Conservation (phyloP, 2,113 vertebrate genomes). For the rabbit (Oryctolagus cuniculus) region DNA sequence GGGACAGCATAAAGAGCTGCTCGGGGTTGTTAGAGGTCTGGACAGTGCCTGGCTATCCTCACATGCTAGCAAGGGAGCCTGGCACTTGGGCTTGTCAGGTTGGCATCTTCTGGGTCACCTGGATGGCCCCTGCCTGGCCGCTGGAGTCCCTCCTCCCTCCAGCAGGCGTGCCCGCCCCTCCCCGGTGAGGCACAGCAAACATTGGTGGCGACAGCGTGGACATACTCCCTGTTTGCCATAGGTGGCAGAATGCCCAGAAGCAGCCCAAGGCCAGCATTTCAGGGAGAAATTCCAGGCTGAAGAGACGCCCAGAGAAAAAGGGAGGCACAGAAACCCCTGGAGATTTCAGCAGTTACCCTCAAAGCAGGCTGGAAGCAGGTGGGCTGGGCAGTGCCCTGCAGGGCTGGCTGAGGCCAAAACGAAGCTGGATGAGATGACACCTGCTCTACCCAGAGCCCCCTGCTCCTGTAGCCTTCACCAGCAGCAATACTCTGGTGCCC, state of each 20-base stretch:
- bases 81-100: background rate
- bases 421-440: background rate
- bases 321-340: background rate
- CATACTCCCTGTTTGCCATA: constrained; percentile 69
- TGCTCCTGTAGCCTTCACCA: background rate
- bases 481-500: background rate
- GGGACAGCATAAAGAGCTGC: background rate
- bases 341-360: background rate
- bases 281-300: constrained; percentile 63
- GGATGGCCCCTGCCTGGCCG: background rate
- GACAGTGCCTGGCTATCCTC: background rate
- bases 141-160: accelerated
- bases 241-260: constrained; percentile 82
- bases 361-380: background rate
- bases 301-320: constrained; percentile 28
- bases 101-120: background rate
- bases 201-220: background rate
- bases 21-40: background rate
- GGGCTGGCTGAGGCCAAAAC: background rate
- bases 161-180: background rate
- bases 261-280: constrained; percentile 74
- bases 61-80: background rate
- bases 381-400: background rate
- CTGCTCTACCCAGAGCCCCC: background rate
- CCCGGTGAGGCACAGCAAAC: constrained; percentile 64